Percentiles rank a stretch among this genome's conserved stretches.
Conservation (phyloP, 2,113 vertebrate species). For the Ranitomeya imitator region DNA sequence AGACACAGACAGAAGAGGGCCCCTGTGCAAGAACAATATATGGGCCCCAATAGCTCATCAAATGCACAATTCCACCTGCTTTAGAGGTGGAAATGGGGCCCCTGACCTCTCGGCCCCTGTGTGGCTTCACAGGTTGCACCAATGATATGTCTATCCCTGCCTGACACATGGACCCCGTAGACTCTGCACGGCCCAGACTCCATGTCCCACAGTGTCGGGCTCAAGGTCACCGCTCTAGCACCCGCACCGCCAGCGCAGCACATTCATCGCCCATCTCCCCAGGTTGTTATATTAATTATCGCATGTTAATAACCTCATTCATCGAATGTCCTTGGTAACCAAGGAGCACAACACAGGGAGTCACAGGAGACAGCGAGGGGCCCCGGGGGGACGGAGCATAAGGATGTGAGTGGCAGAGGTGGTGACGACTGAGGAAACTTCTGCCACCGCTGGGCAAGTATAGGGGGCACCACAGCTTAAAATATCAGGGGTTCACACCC, state of each 20-base stretch:
- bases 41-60: no score
- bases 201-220: background rate
- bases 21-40: no score
- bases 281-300: conserved; percentile 38
- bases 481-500: no score
- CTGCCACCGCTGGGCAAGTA: no score
- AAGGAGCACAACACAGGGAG: conserved; percentile 3
- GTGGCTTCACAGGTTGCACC: no score
- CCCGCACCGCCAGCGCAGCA: background rate
- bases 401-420: background rate
- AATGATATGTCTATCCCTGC: no score
- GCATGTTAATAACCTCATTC: conserved; percentile 37
- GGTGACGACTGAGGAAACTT: background rate
- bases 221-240: conserved; percentile 22
- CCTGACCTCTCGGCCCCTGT: no score
- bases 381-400: background rate
- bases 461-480: no score
- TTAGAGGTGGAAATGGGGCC: no score
- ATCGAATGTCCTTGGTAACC: conserved; percentile 38
- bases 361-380: conserved; percentile 21
- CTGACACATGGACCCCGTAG: no score
- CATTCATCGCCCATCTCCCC: conserved; percentile 21
- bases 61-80: no score
- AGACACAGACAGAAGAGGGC: no score
- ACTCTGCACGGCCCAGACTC: background rate